These are phyloP conservation scores for Ameiurus melas DNA, from an alignment of 2,113 vertebrate species.

Conservation along the genomic window DNA sequence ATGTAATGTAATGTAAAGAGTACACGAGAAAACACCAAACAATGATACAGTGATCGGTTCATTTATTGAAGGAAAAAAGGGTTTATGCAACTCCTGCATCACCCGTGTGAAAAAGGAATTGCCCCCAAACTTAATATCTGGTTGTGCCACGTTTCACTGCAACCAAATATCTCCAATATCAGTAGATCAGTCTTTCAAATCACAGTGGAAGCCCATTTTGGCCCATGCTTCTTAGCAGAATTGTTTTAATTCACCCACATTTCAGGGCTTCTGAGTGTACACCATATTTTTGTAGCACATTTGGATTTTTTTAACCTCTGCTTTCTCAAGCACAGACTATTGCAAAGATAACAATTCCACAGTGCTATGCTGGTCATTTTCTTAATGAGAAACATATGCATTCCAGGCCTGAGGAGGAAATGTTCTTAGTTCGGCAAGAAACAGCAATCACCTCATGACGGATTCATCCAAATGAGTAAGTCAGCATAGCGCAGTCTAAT, in stretches of 20 bases:
- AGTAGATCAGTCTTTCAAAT: background rate
- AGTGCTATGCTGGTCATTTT: slow-evolving; percentile 26
- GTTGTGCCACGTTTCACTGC: background rate
- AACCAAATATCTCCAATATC: background rate
- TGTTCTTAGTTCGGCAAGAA: slow-evolving; percentile 3
- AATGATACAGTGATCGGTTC: too few species aligned
- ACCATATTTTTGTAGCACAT: slow-evolving; percentile 45
- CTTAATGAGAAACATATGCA: slow-evolving; percentile 52
- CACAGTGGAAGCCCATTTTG: background rate
- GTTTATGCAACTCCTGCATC: too few species aligned
- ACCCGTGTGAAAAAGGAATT: background rate
- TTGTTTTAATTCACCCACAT: background rate
- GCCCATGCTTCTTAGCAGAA: background rate
- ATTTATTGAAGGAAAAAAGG: too few species aligned
- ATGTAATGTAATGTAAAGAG: too few species aligned
- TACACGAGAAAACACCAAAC: too few species aligned
- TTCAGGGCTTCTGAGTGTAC: background rate
- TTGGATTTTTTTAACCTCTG: slow-evolving; percentile 44
- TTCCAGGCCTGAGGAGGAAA: slow-evolving; percentile 30
- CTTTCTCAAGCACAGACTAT: slow-evolving; percentile 41
- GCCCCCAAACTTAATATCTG: background rate
- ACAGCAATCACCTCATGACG: slow-evolving; percentile 28
- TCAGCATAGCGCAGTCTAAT: background rate
- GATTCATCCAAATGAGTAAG: background rate
- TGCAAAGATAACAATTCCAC: slow-evolving; percentile 46